phyloP scores from a whole-genome alignment of 2,888 invertebrate species.

The Protula sp. region DNA sequence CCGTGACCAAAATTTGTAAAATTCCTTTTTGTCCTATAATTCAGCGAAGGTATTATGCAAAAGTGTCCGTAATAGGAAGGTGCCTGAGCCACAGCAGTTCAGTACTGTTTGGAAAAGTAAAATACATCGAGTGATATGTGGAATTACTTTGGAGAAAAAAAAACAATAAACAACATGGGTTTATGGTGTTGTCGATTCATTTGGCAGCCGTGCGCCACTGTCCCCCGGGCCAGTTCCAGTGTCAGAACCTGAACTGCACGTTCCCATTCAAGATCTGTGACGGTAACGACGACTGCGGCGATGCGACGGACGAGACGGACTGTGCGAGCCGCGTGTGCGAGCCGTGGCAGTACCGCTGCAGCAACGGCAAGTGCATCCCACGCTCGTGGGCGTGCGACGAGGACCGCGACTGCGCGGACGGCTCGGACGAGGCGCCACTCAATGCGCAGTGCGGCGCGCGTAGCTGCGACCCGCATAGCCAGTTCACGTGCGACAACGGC shows the following conservation, averaged over 20 bases:
- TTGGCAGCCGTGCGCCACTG: constrained; percentile 40
- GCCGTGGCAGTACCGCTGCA: constrained; percentile 79
- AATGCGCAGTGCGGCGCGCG: constrained; percentile 19
- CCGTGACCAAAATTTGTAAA: too few species aligned
- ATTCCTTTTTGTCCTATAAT: too few species aligned
- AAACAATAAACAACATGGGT: too few species aligned
- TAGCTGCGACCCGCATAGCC: constrained; percentile 57
- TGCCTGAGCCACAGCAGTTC: too few species aligned
- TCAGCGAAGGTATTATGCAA: too few species aligned
- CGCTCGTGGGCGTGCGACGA: constrained; percentile 44
- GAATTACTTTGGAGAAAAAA: too few species aligned
- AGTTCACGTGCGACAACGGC: constrained; percentile 48
- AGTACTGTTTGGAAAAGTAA: too few species aligned
- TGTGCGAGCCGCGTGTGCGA: constrained; percentile 40
- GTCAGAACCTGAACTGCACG: constrained; percentile 46
- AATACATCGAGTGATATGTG: too few species aligned
- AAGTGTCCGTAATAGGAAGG: too few species aligned
- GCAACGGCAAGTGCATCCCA: constrained; percentile 65
- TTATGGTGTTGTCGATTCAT: neutral
- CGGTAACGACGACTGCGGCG: constrained; percentile 93
- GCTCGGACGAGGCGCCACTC: constrained; percentile 36
- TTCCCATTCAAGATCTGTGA: constrained; percentile 65
- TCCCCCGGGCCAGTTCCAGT: constrained; percentile 51
- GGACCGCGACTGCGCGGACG: constrained; percentile 48
- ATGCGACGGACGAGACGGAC: constrained; percentile 56